Evolutionary conservation across 2,888 invertebrate species (phyloP), one percentile per base, ranked within the genome.

Genomic region (Patella depressa): DNA sequence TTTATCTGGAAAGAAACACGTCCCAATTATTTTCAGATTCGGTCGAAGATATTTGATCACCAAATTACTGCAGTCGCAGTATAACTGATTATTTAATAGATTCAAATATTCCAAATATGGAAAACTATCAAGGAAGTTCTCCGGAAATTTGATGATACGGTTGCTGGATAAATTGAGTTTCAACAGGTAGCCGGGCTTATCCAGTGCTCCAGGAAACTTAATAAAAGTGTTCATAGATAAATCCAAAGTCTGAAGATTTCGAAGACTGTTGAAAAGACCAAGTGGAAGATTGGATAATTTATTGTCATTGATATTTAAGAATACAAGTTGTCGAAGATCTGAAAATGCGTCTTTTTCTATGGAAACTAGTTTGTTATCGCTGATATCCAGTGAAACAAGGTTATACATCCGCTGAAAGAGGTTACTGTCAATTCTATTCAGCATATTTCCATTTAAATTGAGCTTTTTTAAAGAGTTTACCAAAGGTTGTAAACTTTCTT

Each of bases 31-130:
- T 24, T 59, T 14, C 34, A 76, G 57, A 14, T 74, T 69, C 59
- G 71, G 72, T 45, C 76, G 78, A 34, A 71, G 55, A 3, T 73
- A 73, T 65, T 54, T 71, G 12, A 81, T 65, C 14, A 54, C 53
- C 11, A 78, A 59, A 15, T 78, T 17, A 2, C 34, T n/a, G 24
- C 81, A 81, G 59, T 81, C 77, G 72, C 83, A 83, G n/a, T 76
- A 73, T 2, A 81, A 45, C 3, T 76, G 76, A 72, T 83, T 83
- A 17, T 70, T 34, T 45, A 71, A 59, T 12, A 83, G 29, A 14
- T 29, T 73, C 19, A 81, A 53, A 45, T 15, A 53, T 57, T 74
- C 75, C 29, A 81, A 73, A 65, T 69, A 74, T 9, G 55, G 34
- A 71, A 81, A 77, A 65, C 71, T 24, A 59, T 76, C 77, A 29